These are phyloP conservation scores for Eleutherodactylus coqui DNA, from an alignment of 2,797 vertebrate species.

Conservation along the genomic window DNA sequence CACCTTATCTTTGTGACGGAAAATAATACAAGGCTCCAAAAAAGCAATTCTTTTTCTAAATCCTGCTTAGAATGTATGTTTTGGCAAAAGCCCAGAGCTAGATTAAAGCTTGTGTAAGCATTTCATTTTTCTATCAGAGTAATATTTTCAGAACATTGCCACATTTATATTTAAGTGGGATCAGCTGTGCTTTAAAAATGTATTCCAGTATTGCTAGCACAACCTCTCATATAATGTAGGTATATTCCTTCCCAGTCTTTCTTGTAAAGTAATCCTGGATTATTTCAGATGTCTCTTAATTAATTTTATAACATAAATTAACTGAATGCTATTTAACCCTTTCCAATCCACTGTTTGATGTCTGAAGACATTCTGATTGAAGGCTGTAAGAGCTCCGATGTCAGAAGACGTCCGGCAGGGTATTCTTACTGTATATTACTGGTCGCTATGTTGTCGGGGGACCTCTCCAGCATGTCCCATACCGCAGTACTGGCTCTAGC, in stretches of 20 bases:
- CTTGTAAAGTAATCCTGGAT: slow-evolving; percentile 62
- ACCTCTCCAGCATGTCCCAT: no score
- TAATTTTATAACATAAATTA: background rate
- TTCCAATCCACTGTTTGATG: no score
- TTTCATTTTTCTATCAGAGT: slow-evolving; percentile 63
- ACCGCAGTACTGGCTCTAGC: no score
- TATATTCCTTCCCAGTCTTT: slow-evolving; percentile 63
- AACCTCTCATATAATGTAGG: slow-evolving; percentile 23
- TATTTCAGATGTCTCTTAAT: slow-evolving; percentile 28
- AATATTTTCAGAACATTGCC: slow-evolving; percentile 63
- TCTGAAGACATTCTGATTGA: no score
- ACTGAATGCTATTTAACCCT: background rate
- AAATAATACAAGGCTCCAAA: slow-evolving; percentile 56
- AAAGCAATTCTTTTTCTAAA: slow-evolving; percentile 61
- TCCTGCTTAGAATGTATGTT: slow-evolving; percentile 60
- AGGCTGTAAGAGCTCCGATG: no score
- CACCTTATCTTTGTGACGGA: slow-evolving; percentile 48
- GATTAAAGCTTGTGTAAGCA: slow-evolving; percentile 62
- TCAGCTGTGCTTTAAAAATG: slow-evolving; percentile 63
- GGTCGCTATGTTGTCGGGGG: no score
- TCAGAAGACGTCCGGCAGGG: no score
- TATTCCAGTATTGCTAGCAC: slow-evolving; percentile 46
- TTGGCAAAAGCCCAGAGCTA: slow-evolving; percentile 57
- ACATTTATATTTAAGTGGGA: slow-evolving; percentile 64
- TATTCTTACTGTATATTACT: no score